Conservation (phyloP, 1,140 invertebrate genomes). For the Penaeus japonicus region DNA sequence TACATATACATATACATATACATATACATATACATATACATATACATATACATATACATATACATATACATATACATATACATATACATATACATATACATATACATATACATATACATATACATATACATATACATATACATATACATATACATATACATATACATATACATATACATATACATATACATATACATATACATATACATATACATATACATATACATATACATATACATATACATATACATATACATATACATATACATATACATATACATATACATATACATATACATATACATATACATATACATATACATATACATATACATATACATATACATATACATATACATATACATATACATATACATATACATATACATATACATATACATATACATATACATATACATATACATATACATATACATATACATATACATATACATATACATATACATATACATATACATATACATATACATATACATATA, state of each 20-base stretch:
- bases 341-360: no score
- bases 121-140: neutral
- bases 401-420: no score
- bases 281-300: neutral
- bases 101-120: constrained; percentile 4
- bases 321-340: no score
- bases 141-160: neutral
- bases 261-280: neutral
- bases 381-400: no score
- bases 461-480: no score
- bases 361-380: no score
- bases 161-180: neutral
- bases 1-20: neutral
- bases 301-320: neutral
- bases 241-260: constrained; percentile 21
- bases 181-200: neutral
- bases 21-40: neutral
- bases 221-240: constrained; percentile 19
- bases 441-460: no score
- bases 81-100: neutral
- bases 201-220: neutral
- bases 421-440: no score
- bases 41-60: neutral
- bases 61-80: constrained; percentile 22
- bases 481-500: no score